Conservation (phyloP, 2,797 vertebrate species). For the Hippoglossus hippoglossus region DNA sequence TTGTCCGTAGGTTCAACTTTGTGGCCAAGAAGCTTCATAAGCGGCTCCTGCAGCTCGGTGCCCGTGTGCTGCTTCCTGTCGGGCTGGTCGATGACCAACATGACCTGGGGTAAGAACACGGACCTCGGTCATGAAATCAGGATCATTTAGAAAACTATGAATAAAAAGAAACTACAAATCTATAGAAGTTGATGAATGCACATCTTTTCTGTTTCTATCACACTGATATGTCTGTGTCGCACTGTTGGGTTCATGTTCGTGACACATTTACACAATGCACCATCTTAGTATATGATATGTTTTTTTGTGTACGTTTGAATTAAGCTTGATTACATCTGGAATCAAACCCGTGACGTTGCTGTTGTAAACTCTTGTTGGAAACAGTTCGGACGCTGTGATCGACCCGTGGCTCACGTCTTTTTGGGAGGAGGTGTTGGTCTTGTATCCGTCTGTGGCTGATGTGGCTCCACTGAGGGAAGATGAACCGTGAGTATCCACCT, state of each 20-base stretch:
- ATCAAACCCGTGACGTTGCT: neutral
- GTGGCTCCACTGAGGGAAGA: conserved; percentile 79
- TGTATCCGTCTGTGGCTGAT: conserved; percentile 81
- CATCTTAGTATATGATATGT: no score
- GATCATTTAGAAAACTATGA: no score
- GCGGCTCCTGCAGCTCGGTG: conserved; percentile 91
- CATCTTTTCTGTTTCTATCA: no score
- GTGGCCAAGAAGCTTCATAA: conserved; percentile 96
- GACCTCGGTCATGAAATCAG: no score
- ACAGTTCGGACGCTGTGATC: conserved; percentile 89
- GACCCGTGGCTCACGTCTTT: conserved; percentile 91
- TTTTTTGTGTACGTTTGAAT: no score
- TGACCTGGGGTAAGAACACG: conserved; percentile 89
- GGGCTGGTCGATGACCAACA: conserved; percentile 95
- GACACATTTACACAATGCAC: no score
- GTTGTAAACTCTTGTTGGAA: conserved; percentile 8
- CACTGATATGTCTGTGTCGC: no score
- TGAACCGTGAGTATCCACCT: conserved; percentile 82
- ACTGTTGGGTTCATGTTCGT: no score
- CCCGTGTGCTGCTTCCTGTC: conserved; percentile 81
- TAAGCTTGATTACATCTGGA: neutral
- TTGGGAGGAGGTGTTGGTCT: conserved; percentile 86
- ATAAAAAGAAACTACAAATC: no score
- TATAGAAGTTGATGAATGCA: no score
- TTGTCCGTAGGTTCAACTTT: conserved; percentile 91